phyloP scores from a whole-genome alignment of 2,113 vertebrate species.

The Speoplatyrhinus poulsoni region DNA sequence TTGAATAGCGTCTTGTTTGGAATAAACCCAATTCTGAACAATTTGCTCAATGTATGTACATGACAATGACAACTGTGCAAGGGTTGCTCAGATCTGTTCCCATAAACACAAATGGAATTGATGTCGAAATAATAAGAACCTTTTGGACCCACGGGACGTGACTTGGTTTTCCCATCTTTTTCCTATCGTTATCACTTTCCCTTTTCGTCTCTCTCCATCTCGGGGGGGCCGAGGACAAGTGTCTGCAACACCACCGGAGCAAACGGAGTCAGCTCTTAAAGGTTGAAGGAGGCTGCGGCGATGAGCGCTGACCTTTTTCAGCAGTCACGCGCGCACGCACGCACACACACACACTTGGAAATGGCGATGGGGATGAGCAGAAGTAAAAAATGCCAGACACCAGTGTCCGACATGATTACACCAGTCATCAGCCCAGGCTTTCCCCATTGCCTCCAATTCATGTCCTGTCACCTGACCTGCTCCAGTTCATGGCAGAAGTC shows the following conservation, averaged over 20 bases:
- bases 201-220: constrained; percentile 9
- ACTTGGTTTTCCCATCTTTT: not conserved
- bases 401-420: constrained; percentile 74
- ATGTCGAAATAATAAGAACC: too few species aligned
- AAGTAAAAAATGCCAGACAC: constrained; percentile 60
- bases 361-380: constrained; percentile 16
- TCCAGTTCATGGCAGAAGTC: constrained; percentile 58
- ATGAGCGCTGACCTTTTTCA: constrained; percentile 76
- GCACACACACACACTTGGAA: constrained; percentile 9
- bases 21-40: too few species aligned
- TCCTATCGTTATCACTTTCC: not conserved
- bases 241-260: constrained; percentile 65
- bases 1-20: too few species aligned
- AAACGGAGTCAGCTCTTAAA: constrained; percentile 78
- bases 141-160: not conserved
- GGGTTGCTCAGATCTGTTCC: too few species aligned
- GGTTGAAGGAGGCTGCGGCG: constrained; percentile 70
- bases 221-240: constrained; percentile 39
- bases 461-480: constrained; percentile 61
- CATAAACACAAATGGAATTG: too few species aligned
- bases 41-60: too few species aligned
- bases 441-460: constrained; percentile 56
- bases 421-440: constrained; percentile 70
- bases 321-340: constrained; percentile 14
- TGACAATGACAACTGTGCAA: too few species aligned